Conservation (phyloP, 2,797 vertebrate species). For the Spondyliosoma cantharus region DNA sequence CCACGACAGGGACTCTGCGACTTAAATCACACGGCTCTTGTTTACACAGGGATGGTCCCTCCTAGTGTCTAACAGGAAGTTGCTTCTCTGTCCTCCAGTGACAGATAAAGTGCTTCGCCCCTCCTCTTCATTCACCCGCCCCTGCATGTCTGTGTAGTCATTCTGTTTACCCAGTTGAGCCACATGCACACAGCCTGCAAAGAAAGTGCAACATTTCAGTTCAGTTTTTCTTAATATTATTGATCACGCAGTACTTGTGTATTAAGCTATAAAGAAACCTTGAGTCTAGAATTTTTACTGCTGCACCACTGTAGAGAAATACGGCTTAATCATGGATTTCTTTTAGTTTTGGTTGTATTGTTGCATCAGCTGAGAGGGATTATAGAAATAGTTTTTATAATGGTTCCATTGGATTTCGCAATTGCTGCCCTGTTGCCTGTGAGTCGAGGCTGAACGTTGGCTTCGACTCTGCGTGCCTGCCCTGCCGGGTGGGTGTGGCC, state of each 20-base stretch:
- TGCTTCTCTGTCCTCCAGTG: conserved; percentile 23
- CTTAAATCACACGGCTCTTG: conserved; percentile 14
- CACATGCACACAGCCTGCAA: conserved; percentile 26
- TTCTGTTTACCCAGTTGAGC: conserved; percentile 57
- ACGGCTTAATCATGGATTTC: neutral
- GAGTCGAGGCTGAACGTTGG: conserved; percentile 46
- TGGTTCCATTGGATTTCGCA: conserved; percentile 24
- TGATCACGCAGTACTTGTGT: neutral
- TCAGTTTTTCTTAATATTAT: neutral
- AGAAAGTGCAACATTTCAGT: conserved; percentile 1
- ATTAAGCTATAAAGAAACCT: neutral
- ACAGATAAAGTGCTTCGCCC: conserved; percentile 40
- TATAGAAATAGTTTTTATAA: neutral
- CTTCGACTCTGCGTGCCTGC: conserved; percentile 18
- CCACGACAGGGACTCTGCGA: neutral
- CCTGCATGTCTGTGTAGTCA: conserved; percentile 30
- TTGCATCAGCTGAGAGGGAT: neutral
- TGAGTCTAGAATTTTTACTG: neutral
- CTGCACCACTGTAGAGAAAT: neutral
- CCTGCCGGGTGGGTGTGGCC: conserved; percentile 72
- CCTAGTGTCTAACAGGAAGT: conserved; percentile 41
- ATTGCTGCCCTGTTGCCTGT: conserved; percentile 25
- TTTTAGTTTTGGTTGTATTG: neutral
- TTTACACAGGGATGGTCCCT: conserved; percentile 29
- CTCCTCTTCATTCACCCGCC: conserved; percentile 16